Evolutionary conservation across 23 tunicate genomes (phyloP).

Genomic region (Oikopleura dioica): DNA sequence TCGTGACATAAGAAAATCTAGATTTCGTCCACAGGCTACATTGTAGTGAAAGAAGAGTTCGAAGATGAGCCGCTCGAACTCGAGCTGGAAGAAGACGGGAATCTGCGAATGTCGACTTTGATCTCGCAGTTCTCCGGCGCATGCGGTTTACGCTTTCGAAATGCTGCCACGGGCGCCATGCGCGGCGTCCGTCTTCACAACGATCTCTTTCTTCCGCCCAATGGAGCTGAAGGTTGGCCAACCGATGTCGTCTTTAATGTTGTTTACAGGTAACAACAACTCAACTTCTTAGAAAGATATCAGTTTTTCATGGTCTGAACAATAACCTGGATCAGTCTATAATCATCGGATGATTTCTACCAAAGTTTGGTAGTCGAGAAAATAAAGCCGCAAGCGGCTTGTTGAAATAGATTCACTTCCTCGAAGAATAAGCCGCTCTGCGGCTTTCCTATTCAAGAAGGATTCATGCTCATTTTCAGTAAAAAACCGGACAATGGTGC

Average conservation of each 20-base stretch:
- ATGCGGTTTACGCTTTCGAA: neutral
- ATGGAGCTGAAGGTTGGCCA: neutral
- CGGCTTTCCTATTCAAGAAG: too few species aligned
- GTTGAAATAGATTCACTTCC: too few species aligned
- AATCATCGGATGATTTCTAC: too few species aligned
- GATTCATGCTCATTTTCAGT: too few species aligned
- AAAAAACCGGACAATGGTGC: too few species aligned
- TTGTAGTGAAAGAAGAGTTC: conserved; percentile 4
- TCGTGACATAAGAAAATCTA: too few species aligned
- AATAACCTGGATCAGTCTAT: too few species aligned
- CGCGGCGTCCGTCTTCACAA: neutral
- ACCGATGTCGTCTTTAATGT: neutral
- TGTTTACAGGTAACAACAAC: neutral
- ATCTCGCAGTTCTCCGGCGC: neutral
- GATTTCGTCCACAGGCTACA: neutral
- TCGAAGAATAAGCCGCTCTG: too few species aligned
- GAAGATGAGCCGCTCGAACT: conserved; percentile 13
- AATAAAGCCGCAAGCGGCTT: too few species aligned
- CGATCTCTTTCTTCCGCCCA: neutral
- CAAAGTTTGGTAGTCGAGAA: too few species aligned
- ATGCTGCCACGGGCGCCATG: neutral
- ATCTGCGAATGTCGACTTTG: neutral
- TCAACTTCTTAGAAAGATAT: too few species aligned
- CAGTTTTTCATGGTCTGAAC: too few species aligned
- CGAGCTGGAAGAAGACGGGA: conserved; percentile 8